These are phyloP conservation scores for Alouatta palliata DNA, from an alignment of 2,113 vertebrate species.

Conservation along the genomic window DNA sequence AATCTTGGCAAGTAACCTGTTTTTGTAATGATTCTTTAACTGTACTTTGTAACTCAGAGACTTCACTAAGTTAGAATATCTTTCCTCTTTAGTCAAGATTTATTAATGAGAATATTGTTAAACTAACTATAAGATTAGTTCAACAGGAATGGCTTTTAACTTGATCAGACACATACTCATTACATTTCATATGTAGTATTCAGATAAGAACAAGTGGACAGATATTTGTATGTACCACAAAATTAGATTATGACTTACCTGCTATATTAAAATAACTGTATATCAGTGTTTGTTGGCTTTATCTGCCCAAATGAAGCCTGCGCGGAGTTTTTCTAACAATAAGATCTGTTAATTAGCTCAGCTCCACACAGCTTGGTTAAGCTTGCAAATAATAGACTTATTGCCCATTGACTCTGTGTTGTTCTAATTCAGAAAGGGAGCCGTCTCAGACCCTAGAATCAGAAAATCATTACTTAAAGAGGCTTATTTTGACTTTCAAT, in stretches of 20 bases:
- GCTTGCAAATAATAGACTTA: background rate
- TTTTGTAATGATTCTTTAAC: slow-evolving; percentile 9
- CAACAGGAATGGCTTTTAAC: slow-evolving; percentile 11
- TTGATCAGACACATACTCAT: background rate
- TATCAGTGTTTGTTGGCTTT: slow-evolving; percentile 6
- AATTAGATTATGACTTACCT: slow-evolving; percentile 45
- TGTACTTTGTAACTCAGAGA: background rate
- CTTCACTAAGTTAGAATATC: background rate
- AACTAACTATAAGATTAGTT: slow-evolving; percentile 5
- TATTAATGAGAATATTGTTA: slow-evolving; percentile 20
- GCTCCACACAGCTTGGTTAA: slow-evolving; percentile 14
- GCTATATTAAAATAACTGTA: background rate
- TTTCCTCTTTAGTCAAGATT: background rate
- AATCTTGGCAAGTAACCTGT: background rate
- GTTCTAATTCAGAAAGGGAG: slow-evolving; percentile 8
- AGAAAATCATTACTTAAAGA: background rate
- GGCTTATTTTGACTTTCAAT: background rate
- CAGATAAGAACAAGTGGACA: background rate
- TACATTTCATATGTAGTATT: background rate
- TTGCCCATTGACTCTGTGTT: background rate
- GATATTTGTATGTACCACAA: background rate
- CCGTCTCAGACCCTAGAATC: background rate
- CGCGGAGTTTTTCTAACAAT: background rate
- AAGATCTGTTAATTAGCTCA: slow-evolving; percentile 29
- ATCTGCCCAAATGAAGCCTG: slow-evolving; percentile 10